Evolutionary conservation across 1,140 invertebrate species (phyloP), one percentile per base, ranked within the genome.

Genomic region (Araneus ventricosus): DNA sequence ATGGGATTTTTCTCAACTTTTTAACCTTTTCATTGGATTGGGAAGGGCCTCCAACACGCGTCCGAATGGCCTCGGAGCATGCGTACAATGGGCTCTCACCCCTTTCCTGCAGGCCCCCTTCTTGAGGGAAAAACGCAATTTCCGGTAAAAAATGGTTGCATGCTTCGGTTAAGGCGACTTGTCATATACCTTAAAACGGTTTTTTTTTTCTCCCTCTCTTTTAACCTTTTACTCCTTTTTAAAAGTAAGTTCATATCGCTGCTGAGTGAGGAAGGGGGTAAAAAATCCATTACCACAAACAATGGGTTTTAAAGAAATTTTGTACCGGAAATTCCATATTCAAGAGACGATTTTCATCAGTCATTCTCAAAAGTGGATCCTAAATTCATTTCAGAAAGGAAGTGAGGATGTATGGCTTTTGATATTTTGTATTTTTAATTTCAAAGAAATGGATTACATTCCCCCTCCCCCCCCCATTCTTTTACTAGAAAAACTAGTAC

Each of bases 101-200:
- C 52, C 57, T 57, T 59, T 57, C 52, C 52, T 86, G 45, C 59
- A 10, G 10, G 22, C 39, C 41, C 37, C 39, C 24, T 30, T n/a
- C n/a, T 57, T 34, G 84, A 86, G 30, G 34, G 39, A 30, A 61
- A 86, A 86, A 86, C 30, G 45, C 52, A 86, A 86, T 86, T 86
- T 86, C 84, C 84, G 84, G 84, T 86, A 86, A 86, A 86, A 86
- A 86, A 86, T 85, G 39, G 82, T 45, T 86, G 52, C n/a, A 59
- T 61, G 52, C 84, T 20, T 86, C 52, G 52, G 52, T 86, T 86
- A 59, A 57, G 34, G 37, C 30, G 34, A 34, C 30, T 75, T 37
- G 14, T 37, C 70, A 37, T 37, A 34, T 75, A 27, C 67, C 70
- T 34, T 75, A 34, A 75, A 75, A 34, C 3, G 3, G 17, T 34